phyloP scores from a whole-genome alignment of 2,797 vertebrate genomes.

The Myripristis murdjan region DNA sequence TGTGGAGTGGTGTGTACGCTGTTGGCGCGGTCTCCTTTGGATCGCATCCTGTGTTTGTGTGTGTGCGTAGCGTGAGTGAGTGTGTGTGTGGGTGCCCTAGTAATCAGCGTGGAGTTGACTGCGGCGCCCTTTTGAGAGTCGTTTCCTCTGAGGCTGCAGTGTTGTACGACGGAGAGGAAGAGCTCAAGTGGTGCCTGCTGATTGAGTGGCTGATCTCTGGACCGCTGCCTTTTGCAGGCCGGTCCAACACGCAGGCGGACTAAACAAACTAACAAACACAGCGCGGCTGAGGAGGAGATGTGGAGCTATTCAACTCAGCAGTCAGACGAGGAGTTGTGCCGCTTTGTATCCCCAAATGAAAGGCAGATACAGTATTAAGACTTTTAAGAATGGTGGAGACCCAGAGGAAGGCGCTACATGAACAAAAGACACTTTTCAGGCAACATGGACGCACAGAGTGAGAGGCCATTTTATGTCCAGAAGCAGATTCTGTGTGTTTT shows the following conservation, averaged over 20 bases:
- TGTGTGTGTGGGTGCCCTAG: conserved; percentile 6
- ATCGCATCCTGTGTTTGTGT: conserved; percentile 5
- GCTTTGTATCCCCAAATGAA: neutral
- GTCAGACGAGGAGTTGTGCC: neutral
- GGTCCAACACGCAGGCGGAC: conserved; percentile 8
- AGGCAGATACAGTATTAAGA: neutral
- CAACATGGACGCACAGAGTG: neutral
- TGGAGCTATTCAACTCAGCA: conserved; percentile 11
- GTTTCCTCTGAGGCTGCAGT: conserved; percentile 50
- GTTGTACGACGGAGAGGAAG: conserved; percentile 54
- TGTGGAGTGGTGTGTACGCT: neutral
- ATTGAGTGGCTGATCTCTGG: conserved; percentile 48
- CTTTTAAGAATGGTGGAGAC: neutral
- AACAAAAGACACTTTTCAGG: neutral
- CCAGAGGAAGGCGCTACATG: no score
- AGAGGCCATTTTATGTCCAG: neutral
- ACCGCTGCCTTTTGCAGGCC: conserved; percentile 34
- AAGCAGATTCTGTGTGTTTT: neutral
- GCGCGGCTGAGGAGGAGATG: neutral
- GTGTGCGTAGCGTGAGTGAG: neutral
- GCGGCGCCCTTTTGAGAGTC: conserved; percentile 57
- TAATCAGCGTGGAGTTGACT: conserved; percentile 19
- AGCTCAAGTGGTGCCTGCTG: conserved; percentile 55
- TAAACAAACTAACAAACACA: conserved; percentile 2
- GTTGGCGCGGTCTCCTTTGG: neutral